Evolutionary conservation across 2,797 vertebrate species (phyloP), one percentile per base, ranked within the genome.

Genomic region (Chloroceryle inda): DNA sequence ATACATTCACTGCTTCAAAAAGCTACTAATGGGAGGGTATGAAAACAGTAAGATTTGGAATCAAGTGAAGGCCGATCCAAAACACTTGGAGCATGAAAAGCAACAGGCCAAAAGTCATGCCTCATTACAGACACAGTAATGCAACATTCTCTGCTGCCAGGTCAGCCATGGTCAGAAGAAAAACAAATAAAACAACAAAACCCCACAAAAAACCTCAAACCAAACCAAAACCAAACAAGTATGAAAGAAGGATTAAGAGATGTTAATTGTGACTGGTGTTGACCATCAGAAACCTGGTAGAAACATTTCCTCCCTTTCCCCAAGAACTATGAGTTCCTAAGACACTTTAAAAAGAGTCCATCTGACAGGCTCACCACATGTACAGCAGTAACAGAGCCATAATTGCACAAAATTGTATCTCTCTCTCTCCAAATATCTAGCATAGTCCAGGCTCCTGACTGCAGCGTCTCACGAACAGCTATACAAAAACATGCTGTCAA

Each of bases 1-100:
- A 38, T 24, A 93, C 29, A 86, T 75, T 86, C 56, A 81, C n/a
- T 55, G 67, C 26, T 88, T 49, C 61, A 84, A 84, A 94, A 88
- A 26, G 11, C 26, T 64, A 58, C 45, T 44, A 75, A 63, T n/a
- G 22, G 52, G 31, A 92, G 21, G 8, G 42, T 20, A 90, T 6
- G 16, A 78, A 78, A 94, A 59, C 73, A 88, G 31, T 56, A 56
- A 55, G 29, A 59, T 81, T 29, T 80, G 20, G 33, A 74, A 63
- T 73, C 62, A 58, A 11, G 13, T 55, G 20, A 79, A 42, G 29
- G 73, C 47, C 6, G 31, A 37, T 80, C 31, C 73, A 64, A 89
- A 92, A 83, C 2, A 5, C 17, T 22, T 74, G 20, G 75, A 77
- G 24, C 18, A 56, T 44, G 45, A 81, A 77, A 90, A 83, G 17